Conservation (phyloP, 1,140 invertebrate species). For the Macrosteles quadrilineatus region DNA sequence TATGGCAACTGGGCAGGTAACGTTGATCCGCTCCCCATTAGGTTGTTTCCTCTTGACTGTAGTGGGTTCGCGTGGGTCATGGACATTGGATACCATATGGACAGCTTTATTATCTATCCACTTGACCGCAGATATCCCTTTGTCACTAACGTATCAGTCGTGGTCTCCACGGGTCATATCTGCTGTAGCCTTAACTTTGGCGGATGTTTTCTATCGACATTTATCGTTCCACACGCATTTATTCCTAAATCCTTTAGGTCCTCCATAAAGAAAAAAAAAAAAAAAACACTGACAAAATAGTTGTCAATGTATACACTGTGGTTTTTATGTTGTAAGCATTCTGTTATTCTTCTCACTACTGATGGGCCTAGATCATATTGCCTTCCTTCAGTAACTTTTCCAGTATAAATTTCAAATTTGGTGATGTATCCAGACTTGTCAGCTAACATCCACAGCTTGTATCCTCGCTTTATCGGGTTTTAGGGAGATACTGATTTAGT, state of each 20-base stretch:
- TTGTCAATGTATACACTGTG: slow-evolving; percentile 44
- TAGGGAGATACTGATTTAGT: slow-evolving; percentile 42
- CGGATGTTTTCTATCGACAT: slow-evolving; percentile 34
- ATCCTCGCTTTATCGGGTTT: slow-evolving; percentile 41
- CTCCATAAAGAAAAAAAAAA: slow-evolving; percentile 37
- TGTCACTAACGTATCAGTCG: slow-evolving; percentile 36
- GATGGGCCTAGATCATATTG: slow-evolving; percentile 35
- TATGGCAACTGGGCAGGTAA: slow-evolving; percentile 44
- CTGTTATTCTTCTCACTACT: slow-evolving; percentile 35
- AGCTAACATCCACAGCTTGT: slow-evolving; percentile 38
- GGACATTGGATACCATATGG: slow-evolving; percentile 34
- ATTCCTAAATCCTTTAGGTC: slow-evolving; percentile 32
- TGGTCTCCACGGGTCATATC: slow-evolving; percentile 39
- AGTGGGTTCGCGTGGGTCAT: slow-evolving; percentile 24
- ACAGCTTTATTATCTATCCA: slow-evolving; percentile 32
- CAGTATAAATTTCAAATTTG: slow-evolving; percentile 40
- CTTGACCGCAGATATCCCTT: slow-evolving; percentile 4
- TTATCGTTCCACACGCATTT: slow-evolving; percentile 41
- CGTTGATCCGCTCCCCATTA: slow-evolving; percentile 35
- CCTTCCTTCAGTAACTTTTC: slow-evolving; percentile 30
- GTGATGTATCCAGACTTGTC: slow-evolving; percentile 33
- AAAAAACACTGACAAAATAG: slow-evolving; percentile 42
- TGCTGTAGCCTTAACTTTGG: slow-evolving; percentile 36
- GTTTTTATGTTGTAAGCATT: slow-evolving; percentile 28
- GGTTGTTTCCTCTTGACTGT: slow-evolving; percentile 31